These are phyloP conservation scores for Nebria salina DNA, from an alignment of 2,888 invertebrate species.

Conservation along the genomic window DNA sequence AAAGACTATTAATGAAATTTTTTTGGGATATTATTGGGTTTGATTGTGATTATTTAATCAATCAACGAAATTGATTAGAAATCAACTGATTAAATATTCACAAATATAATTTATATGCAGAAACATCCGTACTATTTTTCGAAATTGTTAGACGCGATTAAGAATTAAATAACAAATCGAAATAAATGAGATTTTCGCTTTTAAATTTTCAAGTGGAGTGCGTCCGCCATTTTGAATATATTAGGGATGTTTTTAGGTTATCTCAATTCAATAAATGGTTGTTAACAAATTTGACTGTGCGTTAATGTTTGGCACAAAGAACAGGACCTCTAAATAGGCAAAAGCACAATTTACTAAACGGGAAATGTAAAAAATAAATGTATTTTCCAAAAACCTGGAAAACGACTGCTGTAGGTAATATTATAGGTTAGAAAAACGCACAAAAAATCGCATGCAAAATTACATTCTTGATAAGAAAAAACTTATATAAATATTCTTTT, in stretches of 20 bases:
- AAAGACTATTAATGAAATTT: neutral
- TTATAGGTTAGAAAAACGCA: slow-evolving; percentile 36
- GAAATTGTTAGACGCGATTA: neutral
- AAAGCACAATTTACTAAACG: neutral
- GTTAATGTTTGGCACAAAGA: neutral
- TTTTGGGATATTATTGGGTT: too few species aligned
- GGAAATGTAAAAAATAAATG: neutral
- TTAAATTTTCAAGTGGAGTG: neutral
- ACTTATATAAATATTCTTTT: neutral
- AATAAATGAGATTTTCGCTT: neutral
- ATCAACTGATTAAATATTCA: neutral
- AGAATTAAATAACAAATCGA: neutral
- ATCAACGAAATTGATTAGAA: neutral
- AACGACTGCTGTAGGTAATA: slow-evolving; percentile 38
- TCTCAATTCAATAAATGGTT: neutral
- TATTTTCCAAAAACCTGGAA: slow-evolving; percentile 16
- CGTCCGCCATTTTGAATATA: neutral
- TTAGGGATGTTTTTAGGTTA: neutral
- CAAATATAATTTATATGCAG: neutral
- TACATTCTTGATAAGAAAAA: neutral
- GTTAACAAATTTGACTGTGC: slow-evolving; percentile 1
- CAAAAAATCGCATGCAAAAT: slow-evolving; percentile 17
- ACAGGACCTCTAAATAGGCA: too few species aligned
- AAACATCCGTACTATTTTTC: neutral
- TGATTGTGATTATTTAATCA: slow-evolving; percentile 1